Base-by-base conservation (phyloP, 2,797 vertebrate genomes). In the Danio choprae region DNA sequence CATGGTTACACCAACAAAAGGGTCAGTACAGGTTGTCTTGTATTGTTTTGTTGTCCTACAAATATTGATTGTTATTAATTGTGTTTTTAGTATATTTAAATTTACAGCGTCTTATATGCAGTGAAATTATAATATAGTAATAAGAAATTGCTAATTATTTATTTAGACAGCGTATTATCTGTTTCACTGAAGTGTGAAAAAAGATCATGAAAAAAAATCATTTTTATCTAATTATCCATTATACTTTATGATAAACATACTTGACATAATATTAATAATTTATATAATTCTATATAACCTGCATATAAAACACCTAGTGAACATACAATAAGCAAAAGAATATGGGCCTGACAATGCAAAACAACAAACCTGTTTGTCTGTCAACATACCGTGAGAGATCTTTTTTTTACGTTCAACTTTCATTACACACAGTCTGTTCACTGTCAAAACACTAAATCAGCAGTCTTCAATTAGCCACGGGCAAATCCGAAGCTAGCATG, bases 381-480 rank as follows among this genome's bases (percentile, higher is more conserved):
- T 84, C 81, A 84, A 65, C 85, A 67, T 67, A 77, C 38, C 60
- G 63, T 68, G 56, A 80, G 46, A 78, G 15, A 83, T 63, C 38
- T 56, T 72, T 74, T 74, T 80, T 53, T 41, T 70, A 16, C n/a
- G 2, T 38, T 73, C 20, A 50, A 67, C 65, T 69, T 82, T 75
- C n/a, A 83, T 82, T 85, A 74, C 83, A 77, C 79, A 41, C 53
- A 63, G 74, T 86, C 88, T 87, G 87, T 70, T 82, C 59, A 20
- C 84, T 87, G 86, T 85, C 87, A 84, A 89, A 88, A 91, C 87
- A 87, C 86, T 83, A 89, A 86, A 83, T 94, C 92, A 90, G 86
- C 93, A 89, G 88, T 87, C 86, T 43, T 82, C 87, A 92, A 95
- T 94, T 91, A 92, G 82, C 40, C 75, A 68, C 36, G 56, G 88